phyloP scores from a whole-genome alignment of 2,888 invertebrate genomes.

The Hypsopygia costalis region DNA sequence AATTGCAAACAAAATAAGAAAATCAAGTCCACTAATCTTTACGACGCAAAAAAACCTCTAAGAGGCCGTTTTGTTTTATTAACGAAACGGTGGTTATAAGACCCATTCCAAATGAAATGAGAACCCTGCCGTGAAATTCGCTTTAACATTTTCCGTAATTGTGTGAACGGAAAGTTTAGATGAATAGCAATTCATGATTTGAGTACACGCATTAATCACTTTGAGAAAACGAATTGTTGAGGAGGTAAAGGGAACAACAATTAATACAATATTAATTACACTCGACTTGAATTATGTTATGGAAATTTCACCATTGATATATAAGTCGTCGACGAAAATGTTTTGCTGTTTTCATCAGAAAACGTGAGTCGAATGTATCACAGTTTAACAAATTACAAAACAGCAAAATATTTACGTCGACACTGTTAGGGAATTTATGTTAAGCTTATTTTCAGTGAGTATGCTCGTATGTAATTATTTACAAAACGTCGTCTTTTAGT shows the following conservation, averaged over 20 bases:
- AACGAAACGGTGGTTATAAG: slow-evolving; percentile 5
- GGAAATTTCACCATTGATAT: no score
- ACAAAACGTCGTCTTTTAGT: no score
- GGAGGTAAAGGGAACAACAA: not conserved
- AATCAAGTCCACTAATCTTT: not conserved
- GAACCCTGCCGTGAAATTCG: slow-evolving; percentile 16
- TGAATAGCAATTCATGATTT: slow-evolving; percentile 17
- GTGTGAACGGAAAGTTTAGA: slow-evolving; percentile 24
- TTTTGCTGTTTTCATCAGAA: no score
- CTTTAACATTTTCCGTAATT: slow-evolving; percentile 22
- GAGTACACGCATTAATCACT: slow-evolving; percentile 10
- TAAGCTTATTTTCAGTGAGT: no score
- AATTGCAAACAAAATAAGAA: not conserved
- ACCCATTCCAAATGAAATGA: slow-evolving; percentile 8
- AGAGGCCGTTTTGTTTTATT: slow-evolving; percentile 9
- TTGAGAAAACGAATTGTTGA: not conserved
- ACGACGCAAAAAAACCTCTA: not conserved
- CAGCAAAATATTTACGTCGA: no score
- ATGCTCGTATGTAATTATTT: no score
- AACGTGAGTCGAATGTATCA: no score
- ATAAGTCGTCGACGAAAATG: no score
- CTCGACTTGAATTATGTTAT: no score
- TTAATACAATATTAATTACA: no score
- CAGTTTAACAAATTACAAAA: no score
- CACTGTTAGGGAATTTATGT: no score